These are phyloP conservation scores for Galerucella pusilla DNA, from an alignment of 2,888 invertebrate genomes.

Conservation along the genomic window DNA sequence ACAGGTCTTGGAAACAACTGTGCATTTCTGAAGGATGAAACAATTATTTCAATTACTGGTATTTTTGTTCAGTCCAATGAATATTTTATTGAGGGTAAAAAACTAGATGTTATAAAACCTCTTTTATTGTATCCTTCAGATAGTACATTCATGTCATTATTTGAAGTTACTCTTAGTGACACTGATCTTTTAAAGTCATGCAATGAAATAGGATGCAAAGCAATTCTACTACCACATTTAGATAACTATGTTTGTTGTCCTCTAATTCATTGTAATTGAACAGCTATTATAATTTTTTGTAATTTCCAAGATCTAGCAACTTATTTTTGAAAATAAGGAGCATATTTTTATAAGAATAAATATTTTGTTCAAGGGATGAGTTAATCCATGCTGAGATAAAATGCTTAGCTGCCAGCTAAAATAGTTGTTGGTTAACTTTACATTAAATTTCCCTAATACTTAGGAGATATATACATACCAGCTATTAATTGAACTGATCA, in stretches of 20 bases:
- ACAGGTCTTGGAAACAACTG: slow-evolving; percentile 3
- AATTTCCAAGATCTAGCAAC: slow-evolving; percentile 2
- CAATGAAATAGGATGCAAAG: slow-evolving; percentile 2
- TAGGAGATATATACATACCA: neutral
- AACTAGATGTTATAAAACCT: neutral
- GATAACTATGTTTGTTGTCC: slow-evolving; percentile 4
- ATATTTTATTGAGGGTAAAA: neutral
- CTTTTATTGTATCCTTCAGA: neutral
- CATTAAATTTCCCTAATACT: slow-evolving; percentile 1
- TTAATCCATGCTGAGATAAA: neutral
- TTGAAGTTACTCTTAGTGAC: no score
- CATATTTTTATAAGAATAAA: neutral
- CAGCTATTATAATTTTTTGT: slow-evolving; percentile 1
- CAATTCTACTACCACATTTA: slow-evolving; percentile 1
- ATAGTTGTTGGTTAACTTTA: neutral
- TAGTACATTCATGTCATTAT: neutral
- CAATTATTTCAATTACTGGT: neutral
- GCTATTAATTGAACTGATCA: no score
- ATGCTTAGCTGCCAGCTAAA: slow-evolving; percentile 4
- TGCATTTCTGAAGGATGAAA: neutral
- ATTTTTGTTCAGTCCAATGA: neutral
- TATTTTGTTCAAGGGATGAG: slow-evolving; percentile 1
- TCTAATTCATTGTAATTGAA: slow-evolving; percentile 2
- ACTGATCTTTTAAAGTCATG: no score
- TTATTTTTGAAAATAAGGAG: neutral